Evolutionary conservation across 2,888 invertebrate species (phyloP), one percentile per base, ranked within the genome.

Genomic region (Ommatoiulus sabulosus): DNA sequence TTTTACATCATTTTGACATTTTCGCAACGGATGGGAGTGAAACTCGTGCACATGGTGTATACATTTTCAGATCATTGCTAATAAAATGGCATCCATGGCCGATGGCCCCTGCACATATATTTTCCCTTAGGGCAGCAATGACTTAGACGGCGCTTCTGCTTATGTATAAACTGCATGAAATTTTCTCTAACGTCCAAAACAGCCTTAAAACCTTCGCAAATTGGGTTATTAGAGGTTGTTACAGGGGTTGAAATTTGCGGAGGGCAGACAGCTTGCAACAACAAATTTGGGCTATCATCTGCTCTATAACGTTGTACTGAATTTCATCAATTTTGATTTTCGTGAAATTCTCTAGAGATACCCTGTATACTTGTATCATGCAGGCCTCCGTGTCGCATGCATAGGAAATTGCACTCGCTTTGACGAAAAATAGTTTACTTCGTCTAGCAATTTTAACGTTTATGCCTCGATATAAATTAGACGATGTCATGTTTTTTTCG

Each of bases 251-350:
- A 43, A 80, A 80, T 80, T 80, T 80, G 35, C 80, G 80, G 80
- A 80, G 80, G 80, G 35, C 35, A 80, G 80, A 43, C 80, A 80
- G 35, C 80, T 80, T 80, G 35, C 35, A 80, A 80, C 35, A 80
- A 80, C 80, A 80, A 63, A 80, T 80, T 80, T 80, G 80, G 80
- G 80, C 80, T 80, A 80, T 80, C 80, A 80, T 80, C 80, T 80
- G 35, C 35, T 80, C 15, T 15, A 35, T 35, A 43, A 80, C 3
- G 35, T 12, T 35, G 17, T 15, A 7, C 35, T 43, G 35, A 80
- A 35, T 80, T 43, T 35, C 35, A 15, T 35, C 35, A 80, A 35
- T 10, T 80, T 80, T 80, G 24, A 35, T 35, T 80, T 24, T 80
- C 35, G 35, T 8, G 80, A 80, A 80, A 80, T 80, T 80, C 2